These are phyloP conservation scores for Lycaena phlaeas DNA, from an alignment of 2,888 invertebrate species.

Conservation along the genomic window DNA sequence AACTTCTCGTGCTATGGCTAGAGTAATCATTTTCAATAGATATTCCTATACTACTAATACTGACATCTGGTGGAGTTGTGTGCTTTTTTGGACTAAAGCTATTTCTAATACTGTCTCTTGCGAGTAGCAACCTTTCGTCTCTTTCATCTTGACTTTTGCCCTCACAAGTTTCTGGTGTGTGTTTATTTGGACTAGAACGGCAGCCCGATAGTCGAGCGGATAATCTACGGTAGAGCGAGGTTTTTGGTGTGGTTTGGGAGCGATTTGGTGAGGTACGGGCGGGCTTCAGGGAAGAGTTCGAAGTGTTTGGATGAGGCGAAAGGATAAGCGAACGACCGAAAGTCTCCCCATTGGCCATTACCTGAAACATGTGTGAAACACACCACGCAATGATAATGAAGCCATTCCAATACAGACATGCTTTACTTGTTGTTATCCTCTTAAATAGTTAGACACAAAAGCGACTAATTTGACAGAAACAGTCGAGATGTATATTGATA, in stretches of 20 bases:
- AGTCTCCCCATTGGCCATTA: conserved; percentile 78
- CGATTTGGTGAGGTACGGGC: conserved; percentile 50
- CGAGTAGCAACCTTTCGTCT: conserved; percentile 43
- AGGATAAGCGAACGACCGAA: conserved; percentile 77
- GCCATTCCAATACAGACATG: conserved; percentile 71
- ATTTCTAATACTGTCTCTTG: conserved; percentile 44
- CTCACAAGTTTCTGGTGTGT: conserved; percentile 23
- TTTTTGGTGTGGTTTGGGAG: conserved; percentile 61
- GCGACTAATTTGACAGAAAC: conserved; percentile 12
- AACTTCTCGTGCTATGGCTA: conserved; percentile 31
- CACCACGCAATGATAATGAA: conserved; percentile 74
- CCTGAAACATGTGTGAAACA: conserved; percentile 78
- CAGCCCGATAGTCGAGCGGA: conserved; percentile 62
- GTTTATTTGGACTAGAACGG: conserved; percentile 35
- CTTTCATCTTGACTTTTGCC: conserved; percentile 33
- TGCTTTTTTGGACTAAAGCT: conserved; percentile 31
- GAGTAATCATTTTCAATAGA: too few relatives aligned
- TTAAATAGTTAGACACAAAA: conserved; percentile 24
- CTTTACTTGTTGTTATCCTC: conserved; percentile 34
- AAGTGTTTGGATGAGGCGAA: conserved; percentile 57
- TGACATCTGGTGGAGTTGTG: conserved; percentile 37
- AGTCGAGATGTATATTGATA: background rate
- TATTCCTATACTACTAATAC: conserved; percentile 48
- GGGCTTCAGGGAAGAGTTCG: conserved; percentile 43
- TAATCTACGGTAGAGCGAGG: conserved; percentile 59